Percentiles rank a stretch among this genome's conserved stretches.
These are phyloP conservation scores for Equus quagga DNA, from an alignment of 2,113 vertebrate genomes.

Conservation along the genomic window DNA sequence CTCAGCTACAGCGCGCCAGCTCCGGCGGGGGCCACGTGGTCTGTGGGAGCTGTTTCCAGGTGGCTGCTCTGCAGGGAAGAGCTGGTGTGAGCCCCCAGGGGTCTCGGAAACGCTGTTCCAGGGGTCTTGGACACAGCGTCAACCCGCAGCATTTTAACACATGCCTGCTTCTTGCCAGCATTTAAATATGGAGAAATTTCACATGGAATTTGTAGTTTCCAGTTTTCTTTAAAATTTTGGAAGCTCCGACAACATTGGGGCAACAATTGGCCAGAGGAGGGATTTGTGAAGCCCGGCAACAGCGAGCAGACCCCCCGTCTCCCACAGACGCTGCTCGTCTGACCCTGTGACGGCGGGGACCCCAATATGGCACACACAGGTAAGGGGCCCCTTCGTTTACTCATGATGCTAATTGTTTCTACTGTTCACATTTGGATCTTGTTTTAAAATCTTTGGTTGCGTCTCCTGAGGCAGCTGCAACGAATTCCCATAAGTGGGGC, in stretches of 20 bases:
- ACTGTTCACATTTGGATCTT: not conserved
- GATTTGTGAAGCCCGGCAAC: not conserved
- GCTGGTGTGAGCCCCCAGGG: fast-evolving
- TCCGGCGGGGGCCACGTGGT: no score
- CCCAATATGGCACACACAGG: no score
- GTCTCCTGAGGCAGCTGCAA: not conserved
- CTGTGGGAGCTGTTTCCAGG: no score
- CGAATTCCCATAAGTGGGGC: not conserved
- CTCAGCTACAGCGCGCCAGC: not conserved
- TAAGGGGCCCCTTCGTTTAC: no score
- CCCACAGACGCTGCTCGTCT: not conserved
- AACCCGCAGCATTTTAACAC: not conserved
- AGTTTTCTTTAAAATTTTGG: not conserved
- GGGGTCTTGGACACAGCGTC: not conserved
- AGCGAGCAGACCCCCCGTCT: not conserved
- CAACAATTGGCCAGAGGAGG: not conserved
- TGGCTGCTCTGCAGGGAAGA: fast-evolving
- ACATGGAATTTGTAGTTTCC: not conserved
- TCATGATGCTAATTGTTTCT: not conserved
- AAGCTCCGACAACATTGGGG: not conserved
- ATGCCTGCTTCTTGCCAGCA: not conserved
- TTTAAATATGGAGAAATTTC: not conserved
- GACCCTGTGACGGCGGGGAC: not conserved
- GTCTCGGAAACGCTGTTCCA: fast-evolving
- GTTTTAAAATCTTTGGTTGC: not conserved